Conservation (phyloP, 2,888 invertebrate species). For the Phyllotreta striolata region DNA sequence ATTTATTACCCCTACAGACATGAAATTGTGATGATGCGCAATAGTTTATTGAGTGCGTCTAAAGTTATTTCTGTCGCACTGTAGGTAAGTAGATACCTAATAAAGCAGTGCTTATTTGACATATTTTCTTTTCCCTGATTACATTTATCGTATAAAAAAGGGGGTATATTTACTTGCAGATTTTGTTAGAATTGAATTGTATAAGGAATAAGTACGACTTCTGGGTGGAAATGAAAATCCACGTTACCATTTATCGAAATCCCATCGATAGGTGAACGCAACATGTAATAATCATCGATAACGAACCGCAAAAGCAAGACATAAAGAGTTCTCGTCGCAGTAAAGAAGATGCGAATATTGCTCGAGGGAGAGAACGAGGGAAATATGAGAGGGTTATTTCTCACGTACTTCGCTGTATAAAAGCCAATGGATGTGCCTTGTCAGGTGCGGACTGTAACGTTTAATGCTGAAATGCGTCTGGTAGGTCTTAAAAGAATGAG, state of each 20-base stretch:
- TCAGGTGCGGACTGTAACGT: conserved; percentile 55
- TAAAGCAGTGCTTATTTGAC: too few species aligned
- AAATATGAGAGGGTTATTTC: conserved; percentile 58
- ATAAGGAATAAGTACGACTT: too few species aligned
- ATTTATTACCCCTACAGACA: too few species aligned
- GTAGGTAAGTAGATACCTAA: too few species aligned
- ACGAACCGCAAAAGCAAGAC: conserved; percentile 53
- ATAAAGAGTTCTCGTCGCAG: conserved; percentile 54
- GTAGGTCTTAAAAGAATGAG: conserved; percentile 41
- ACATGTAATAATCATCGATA: conserved; percentile 57
- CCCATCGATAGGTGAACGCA: conserved; percentile 30
- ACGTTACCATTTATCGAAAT: conserved; percentile 39
- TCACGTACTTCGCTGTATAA: conserved; percentile 56
- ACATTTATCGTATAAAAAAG: too few species aligned
- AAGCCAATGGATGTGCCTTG: conserved; percentile 55
- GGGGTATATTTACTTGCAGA: too few species aligned
- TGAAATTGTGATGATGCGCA: too few species aligned
- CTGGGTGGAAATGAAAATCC: conserved; percentile 16
- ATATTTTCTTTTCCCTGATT: too few species aligned
- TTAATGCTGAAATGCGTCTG: conserved; percentile 50
- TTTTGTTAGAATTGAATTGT: too few species aligned
- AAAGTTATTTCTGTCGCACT: too few species aligned
- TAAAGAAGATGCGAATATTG: conserved; percentile 58
- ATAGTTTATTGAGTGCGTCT: too few species aligned
- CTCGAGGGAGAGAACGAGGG: conserved; percentile 54